Evolutionary conservation across 2,797 vertebrate genomes (phyloP).

Genomic region (Thripadectes ignobilis): DNA sequence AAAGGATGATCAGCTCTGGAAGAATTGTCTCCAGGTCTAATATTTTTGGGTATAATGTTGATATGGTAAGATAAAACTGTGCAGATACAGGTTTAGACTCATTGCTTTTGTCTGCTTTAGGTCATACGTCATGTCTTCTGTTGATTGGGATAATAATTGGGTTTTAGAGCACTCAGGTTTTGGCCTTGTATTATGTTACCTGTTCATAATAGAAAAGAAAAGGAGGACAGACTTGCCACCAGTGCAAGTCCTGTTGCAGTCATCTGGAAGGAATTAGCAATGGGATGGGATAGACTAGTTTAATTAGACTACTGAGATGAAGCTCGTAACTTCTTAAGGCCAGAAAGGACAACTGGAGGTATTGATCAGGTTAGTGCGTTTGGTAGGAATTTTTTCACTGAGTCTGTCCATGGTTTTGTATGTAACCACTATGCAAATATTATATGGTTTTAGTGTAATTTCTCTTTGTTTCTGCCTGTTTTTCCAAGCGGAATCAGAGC

Average conservation of each 20-base stretch:
- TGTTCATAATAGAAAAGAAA: constrained; percentile 27
- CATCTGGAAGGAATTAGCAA: constrained; percentile 35
- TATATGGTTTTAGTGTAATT: background rate
- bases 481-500: background rate
- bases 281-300: constrained; percentile 1
- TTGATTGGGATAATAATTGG: background rate
- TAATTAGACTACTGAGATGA: constrained; percentile 40
- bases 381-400: background rate
- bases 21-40: background rate
- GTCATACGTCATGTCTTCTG: background rate
- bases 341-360: background rate
- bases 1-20: background rate
- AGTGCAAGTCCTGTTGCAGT: background rate
- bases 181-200: background rate
- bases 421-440: background rate
- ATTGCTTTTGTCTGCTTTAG: background rate
- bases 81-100: background rate
- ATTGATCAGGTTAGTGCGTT: background rate
- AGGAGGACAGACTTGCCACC: background rate
- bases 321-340: background rate
- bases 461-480: background rate
- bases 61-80: background rate
- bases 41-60: background rate
- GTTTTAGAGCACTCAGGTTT: background rate
- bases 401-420: background rate